phyloP scores from a whole-genome alignment of 2,888 invertebrate genomes.

The Cantharis rufa region DNA sequence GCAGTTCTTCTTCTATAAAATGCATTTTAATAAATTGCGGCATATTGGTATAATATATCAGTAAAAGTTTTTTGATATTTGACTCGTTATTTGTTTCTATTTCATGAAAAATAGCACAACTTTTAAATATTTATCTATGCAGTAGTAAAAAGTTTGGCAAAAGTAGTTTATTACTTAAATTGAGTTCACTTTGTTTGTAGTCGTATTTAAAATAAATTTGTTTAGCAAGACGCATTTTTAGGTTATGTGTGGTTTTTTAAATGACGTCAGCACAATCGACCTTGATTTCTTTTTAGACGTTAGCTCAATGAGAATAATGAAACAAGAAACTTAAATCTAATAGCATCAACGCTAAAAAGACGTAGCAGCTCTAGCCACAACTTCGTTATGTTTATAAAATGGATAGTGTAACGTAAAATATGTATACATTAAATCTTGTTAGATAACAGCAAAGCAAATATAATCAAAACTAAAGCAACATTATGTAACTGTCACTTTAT shows the following conservation, averaged over 20 bases:
- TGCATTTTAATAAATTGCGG: not conserved
- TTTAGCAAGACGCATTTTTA: too few species aligned
- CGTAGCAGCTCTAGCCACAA: not conserved
- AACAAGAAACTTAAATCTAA: not conserved
- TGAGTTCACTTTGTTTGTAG: too few species aligned
- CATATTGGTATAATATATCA: not conserved
- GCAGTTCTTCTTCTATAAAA: not conserved
- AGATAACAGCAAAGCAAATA: not conserved
- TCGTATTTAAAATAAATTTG: too few species aligned
- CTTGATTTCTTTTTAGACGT: not conserved
- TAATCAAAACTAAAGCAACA: not conserved
- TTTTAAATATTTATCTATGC: too few species aligned
- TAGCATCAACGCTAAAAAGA: not conserved
- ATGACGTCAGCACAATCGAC: not conserved
- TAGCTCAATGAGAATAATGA: not conserved
- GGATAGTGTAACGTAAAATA: not conserved
- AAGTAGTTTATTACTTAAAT: too few species aligned
- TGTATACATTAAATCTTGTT: not conserved
- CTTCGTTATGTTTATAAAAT: not conserved
- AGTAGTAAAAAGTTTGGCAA: too few species aligned
- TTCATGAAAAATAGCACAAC: too few species aligned
- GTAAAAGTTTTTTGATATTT: not conserved
- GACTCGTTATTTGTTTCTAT: not conserved
- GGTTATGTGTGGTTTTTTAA: not conserved
- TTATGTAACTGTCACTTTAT: not conserved